Evolutionary conservation across 2,113 vertebrate species (phyloP), one percentile per base, ranked within the genome.

Genomic region (Ceuthmochares aereus): DNA sequence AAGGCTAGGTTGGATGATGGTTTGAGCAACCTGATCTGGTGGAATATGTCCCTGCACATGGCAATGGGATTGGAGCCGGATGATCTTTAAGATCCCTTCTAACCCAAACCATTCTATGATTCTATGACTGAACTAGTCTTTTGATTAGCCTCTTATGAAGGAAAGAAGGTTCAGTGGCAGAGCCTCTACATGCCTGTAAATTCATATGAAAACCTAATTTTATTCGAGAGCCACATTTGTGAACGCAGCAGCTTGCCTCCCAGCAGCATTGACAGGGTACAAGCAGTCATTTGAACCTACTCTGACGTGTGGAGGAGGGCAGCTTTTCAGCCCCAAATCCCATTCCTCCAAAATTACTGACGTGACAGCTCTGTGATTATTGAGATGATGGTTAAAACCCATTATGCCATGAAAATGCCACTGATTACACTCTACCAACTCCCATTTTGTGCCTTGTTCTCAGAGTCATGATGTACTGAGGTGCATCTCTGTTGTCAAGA

Each of bases 371-470:
- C 64, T 78, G 52, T 80, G 62, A 54, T 85, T 79, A 85, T 55
- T 82, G 56, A 59, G 42, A 69, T 68, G 63, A 75, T 45, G 72
- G 68, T 15, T 80, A 32, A 80, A 60, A 40, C 13, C 20, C 37
- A 29, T 80, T 70, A 77, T 51, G 32, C 47, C 83, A 77, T 45
- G 80, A 95, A 95, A 95, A 96, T 74, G 60, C 32, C 43, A 66
- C 52, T 90, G 80, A 68, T 89, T 88, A 34, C 2, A 8, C 64
- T 56, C 88, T 29, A 89, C 47, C 12, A 84, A 12, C 85, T 84
- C 68, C 80, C 84, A 2, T 92, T 95, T 84, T 93, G 27, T 81
- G 49, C 66, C 68, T 84, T 87, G 49, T 75, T 89, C 77, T 96
- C 19, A 36, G 37, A 95, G 10, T 23, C n/a, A 82, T 0, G 0